Evolutionary conservation across 2,888 invertebrate genomes (phyloP).

Genomic region (Notodonta ziczac): DNA sequence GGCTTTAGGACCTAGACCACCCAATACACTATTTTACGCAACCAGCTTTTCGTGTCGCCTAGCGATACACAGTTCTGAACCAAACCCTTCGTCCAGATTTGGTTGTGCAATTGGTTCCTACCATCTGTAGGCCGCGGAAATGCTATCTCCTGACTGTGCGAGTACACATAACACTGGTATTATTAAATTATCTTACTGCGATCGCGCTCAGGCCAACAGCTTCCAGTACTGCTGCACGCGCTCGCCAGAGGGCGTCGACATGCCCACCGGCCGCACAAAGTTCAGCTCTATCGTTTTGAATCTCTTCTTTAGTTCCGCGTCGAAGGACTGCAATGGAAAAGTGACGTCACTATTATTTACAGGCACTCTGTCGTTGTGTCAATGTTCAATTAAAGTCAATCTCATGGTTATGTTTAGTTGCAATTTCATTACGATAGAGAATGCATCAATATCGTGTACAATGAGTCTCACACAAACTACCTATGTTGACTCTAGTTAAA

Average conservation of each 20-base stretch:
- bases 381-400: no score
- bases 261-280: conserved; percentile 88
- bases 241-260: conserved; percentile 86
- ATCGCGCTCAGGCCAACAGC: conserved; percentile 61
- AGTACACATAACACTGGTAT: conserved; percentile 4
- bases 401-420: no score
- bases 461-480: no score
- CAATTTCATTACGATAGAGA: no score
- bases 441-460: no score
- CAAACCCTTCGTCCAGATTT: neutral
- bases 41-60: no score
- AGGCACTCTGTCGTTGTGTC: no score
- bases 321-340: conserved; percentile 85
- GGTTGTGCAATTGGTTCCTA: neutral
- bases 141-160: conserved; percentile 1
- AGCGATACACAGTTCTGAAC: neutral
- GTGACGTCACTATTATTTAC: neutral
- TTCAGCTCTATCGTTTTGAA: conserved; percentile 90
- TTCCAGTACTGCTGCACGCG: conserved; percentile 88
- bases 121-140: conserved; percentile 2
- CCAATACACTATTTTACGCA: no score
- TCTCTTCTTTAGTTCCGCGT: conserved; percentile 90
- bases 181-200: conserved; percentile 3
- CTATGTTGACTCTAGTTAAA: no score
- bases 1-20: no score